Conservation (phyloP, 2,888 invertebrate genomes). For the Lasioglossum marginatum region DNA sequence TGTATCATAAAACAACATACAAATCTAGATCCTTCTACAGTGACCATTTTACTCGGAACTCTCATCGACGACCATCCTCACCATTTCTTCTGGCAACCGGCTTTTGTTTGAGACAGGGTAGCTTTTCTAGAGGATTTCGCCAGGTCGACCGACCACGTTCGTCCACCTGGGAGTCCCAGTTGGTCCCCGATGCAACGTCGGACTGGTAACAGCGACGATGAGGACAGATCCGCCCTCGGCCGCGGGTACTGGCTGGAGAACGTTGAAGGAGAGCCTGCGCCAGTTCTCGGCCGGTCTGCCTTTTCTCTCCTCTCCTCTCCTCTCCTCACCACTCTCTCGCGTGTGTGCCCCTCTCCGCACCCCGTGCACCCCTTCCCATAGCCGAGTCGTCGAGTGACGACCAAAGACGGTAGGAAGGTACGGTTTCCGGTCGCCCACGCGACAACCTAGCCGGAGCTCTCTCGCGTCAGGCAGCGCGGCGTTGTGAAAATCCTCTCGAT, state of each 20-base stretch:
- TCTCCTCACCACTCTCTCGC: constrained; percentile 23
- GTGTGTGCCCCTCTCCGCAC: constrained; percentile 33
- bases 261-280: constrained; percentile 72
- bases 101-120: background rate
- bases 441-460: constrained; percentile 77
- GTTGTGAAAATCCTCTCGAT: constrained; percentile 80
- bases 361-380: constrained; percentile 33
- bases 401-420: constrained; percentile 86
- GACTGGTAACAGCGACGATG: constrained; percentile 39
- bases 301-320: constrained; percentile 60
- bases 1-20: too few relatives aligned
- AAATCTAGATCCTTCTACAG: background rate
- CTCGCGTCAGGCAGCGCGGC: constrained; percentile 67
- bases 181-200: constrained; percentile 30
- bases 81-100: background rate
- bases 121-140: background rate
- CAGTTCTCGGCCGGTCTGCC: constrained; percentile 70
- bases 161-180: constrained; percentile 29
- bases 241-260: constrained; percentile 63
- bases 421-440: constrained; percentile 85
- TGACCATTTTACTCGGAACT: background rate
- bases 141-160: background rate
- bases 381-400: constrained; percentile 71
- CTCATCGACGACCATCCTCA: background rate
- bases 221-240: constrained; percentile 63